Evolutionary conservation across 2,113 vertebrate species (phyloP).

Genomic region (Ardeotis arabs): DNA sequence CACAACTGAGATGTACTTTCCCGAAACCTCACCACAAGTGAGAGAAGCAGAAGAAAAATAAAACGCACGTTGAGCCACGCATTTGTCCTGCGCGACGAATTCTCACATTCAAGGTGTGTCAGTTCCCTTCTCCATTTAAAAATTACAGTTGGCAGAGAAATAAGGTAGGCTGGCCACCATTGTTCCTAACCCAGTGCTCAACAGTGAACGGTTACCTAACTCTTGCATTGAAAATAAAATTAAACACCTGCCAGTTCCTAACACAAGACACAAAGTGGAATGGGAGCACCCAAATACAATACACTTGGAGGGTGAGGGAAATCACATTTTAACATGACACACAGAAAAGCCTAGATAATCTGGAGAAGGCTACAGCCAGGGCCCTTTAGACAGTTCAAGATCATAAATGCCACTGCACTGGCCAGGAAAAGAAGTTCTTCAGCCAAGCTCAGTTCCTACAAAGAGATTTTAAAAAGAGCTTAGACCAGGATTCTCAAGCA

Average conservation of each 20-base stretch:
- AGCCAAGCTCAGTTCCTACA: not conserved
- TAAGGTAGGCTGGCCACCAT: not conserved
- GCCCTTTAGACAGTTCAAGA: not conserved
- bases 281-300: not conserved
- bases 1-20: not conserved
- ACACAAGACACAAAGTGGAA: not conserved
- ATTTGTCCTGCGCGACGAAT: not conserved
- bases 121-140: not conserved
- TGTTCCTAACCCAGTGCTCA: not conserved
- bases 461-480: not conserved
- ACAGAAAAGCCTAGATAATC: not conserved
- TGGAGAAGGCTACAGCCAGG: not conserved
- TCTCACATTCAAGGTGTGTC: not conserved
- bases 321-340: not conserved
- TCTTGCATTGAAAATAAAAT: not conserved
- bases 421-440: not conserved
- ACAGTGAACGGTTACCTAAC: not conserved
- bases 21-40: not conserved
- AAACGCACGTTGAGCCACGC: not conserved
- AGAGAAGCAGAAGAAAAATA: not conserved
- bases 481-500: not conserved
- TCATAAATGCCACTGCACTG: not conserved
- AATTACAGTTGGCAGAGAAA: slow-evolving; percentile 8
- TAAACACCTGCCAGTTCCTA: not conserved
- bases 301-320: not conserved